Base-by-base conservation (phyloP, 1,140 invertebrate genomes). In the Orchestia grillus region DNA sequence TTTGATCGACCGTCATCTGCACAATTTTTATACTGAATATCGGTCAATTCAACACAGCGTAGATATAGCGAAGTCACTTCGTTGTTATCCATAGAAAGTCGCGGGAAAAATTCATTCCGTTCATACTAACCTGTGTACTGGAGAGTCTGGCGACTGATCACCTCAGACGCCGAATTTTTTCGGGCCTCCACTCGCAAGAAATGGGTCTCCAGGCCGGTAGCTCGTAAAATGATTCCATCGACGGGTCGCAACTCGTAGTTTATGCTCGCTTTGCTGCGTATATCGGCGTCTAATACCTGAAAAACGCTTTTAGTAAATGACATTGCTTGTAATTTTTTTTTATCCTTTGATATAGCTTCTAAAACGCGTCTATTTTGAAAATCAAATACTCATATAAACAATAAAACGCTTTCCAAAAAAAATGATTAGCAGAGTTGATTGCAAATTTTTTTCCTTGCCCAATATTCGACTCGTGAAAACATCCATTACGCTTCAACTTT, bases 161-260 rank as follows among this genome's bases (percentile, higher is more conserved):
- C 97, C 36, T 97, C 97, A 77, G 97, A 98, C 1, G 98, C 98
- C 36, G 98, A 97, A 96, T 98, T 98, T 96, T 97, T 97, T 97
- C 98, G 98, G 0, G 97, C 97, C 8, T 97, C 96, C 43, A 98
- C 97, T 40, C 97, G 97, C 97, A 98, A 97, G 77, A 97, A 97
- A 97, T 98, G 98, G 0, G 96, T 97, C 97, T 98, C 98, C 47
- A 97, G 97, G 6, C 98, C 97, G 4, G 96, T 96, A 36, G 98
- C 97, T 0, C 96, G 96, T 95, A 97, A 97, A 28, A 98, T 92
- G 41, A 97, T 96, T 88, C 87, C 96, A 53, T 96, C 44, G 95
- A 97, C 96, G 77, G 96, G 96, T 28, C 97, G 97, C 57, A 97
- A 95, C 19, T 96, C 97, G 96, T 98, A 98, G 11, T 97, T 97